Conservation (phyloP, 92 coral and sea anemone species). For the Nematostella vectensis region DNA sequence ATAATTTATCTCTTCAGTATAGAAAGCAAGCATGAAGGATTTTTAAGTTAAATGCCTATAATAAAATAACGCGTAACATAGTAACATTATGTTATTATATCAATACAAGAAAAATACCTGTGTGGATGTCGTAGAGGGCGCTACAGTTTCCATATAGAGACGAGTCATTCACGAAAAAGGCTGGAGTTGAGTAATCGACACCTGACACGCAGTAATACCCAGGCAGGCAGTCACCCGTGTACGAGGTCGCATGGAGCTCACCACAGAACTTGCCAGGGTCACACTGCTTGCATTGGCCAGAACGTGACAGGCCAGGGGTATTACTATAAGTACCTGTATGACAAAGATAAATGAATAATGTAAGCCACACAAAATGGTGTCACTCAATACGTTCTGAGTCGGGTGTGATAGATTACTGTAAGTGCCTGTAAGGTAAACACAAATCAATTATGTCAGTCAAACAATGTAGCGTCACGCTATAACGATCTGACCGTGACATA, state of each 20-base stretch:
- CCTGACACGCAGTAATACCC: conserved; percentile 86
- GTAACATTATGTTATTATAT: neutral
- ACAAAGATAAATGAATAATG: no score
- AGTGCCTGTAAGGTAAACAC: no score
- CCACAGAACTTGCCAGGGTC: conserved; percentile 80
- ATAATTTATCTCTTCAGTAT: no score
- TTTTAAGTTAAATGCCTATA: neutral
- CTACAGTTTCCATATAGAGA: conserved; percentile 77
- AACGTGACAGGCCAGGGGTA: conserved; percentile 41
- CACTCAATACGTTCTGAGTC: no score
- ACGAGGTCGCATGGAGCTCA: conserved; percentile 46
- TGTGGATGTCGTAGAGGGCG: conserved; percentile 45
- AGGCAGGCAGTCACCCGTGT: conserved; percentile 59
- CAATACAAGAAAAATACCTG: conserved; percentile 39
- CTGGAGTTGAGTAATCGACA: conserved; percentile 80
- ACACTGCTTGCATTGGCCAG: conserved; percentile 83
- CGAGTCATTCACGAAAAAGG: conserved; percentile 49
- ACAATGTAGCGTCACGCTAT: no score
- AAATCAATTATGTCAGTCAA: no score
- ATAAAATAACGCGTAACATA: no score
- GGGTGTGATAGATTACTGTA: no score
- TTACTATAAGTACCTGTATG: conserved; percentile 51
- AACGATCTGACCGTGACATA: no score
- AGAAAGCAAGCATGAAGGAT: no score
- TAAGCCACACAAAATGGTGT: no score